Conservation (phyloP, 2,797 vertebrate genomes). For the Vireo griseus region DNA sequence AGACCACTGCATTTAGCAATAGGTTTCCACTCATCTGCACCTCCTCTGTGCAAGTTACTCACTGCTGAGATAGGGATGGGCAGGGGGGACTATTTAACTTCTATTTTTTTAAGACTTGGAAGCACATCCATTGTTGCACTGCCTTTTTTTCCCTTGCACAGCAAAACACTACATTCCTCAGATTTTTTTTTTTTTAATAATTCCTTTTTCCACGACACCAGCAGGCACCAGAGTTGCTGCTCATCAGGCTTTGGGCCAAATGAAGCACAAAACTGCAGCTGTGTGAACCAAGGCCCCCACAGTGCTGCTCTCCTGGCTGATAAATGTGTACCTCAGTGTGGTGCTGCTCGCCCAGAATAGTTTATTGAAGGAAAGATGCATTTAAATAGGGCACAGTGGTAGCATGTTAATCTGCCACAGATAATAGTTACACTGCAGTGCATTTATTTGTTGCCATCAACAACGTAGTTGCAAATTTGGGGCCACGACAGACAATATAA, state of each 20-base stretch:
- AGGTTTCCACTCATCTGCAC: neutral
- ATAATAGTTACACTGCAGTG: constrained; percentile 61
- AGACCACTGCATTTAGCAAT: neutral
- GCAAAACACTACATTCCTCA: constrained; percentile 12
- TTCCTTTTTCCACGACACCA: neutral
- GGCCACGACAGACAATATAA: constrained; percentile 10
- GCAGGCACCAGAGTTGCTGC: constrained; percentile 37
- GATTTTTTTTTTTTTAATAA: neutral
- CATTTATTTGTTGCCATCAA: constrained; percentile 56
- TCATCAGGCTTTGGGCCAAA: constrained; percentile 57
- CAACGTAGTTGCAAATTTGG: constrained; percentile 25
- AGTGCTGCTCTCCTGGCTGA: constrained; percentile 45
- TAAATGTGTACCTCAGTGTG: constrained; percentile 49
- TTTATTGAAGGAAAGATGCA: constrained; percentile 43
- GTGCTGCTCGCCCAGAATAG: constrained; percentile 47
- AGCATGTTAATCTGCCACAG: constrained; percentile 61
- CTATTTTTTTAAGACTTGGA: neutral
- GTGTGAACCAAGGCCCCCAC: constrained; percentile 48
- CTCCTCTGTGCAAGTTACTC: neutral
- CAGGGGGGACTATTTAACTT: neutral
- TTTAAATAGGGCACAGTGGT: constrained; percentile 55
- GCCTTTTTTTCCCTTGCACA: constrained; percentile 30
- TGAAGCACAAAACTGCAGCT: constrained; percentile 61
- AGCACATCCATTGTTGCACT: neutral
- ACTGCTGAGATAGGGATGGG: neutral